These are phyloP conservation scores for Elephantulus edwardii DNA, from an alignment of 2,113 vertebrate species.

Conservation along the genomic window DNA sequence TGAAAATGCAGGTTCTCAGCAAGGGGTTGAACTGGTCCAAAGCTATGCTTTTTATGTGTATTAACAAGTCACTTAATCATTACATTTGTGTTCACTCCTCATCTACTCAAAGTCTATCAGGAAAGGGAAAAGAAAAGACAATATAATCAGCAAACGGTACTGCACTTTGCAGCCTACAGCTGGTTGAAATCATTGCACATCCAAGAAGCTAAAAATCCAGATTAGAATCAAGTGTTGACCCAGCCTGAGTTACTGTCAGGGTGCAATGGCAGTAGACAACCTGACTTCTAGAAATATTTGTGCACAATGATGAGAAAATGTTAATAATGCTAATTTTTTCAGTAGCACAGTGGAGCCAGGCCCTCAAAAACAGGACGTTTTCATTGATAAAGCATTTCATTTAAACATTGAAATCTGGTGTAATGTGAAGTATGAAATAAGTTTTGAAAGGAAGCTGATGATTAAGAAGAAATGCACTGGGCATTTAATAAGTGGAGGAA, in stretches of 20 bases:
- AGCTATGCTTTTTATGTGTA: not conserved
- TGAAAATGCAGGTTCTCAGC: not conserved
- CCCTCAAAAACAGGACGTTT: conserved; percentile 85
- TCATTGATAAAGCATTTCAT: conserved; percentile 85
- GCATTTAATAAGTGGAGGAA: conserved; percentile 97
- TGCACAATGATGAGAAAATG: conserved; percentile 78
- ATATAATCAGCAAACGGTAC: not conserved
- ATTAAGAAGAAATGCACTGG: conserved; percentile 96
- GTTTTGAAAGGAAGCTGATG: conserved; percentile 98
- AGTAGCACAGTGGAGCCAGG: conserved; percentile 81
- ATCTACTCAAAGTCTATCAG: not conserved
- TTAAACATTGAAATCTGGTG: conserved; percentile 91
- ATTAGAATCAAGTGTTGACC: not conserved
- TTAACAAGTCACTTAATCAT: conserved; percentile 37
- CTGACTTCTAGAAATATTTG: conserved; percentile 73
- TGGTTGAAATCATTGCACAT: not conserved
- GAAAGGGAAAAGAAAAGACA: not conserved
- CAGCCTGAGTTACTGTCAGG: conserved; percentile 41
- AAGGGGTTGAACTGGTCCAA: too few relatives aligned
- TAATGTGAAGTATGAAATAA: conserved; percentile 92
- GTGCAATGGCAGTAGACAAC: conserved; percentile 54
- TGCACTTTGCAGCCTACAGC: not conserved
- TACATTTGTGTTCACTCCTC: conserved; percentile 11
- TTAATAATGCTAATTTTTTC: conserved; percentile 84
- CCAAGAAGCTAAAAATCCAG: conserved; percentile 2